These are phyloP conservation scores for Leptobrachium leishanense DNA, from an alignment of 2,113 vertebrate species.

Conservation along the genomic window DNA sequence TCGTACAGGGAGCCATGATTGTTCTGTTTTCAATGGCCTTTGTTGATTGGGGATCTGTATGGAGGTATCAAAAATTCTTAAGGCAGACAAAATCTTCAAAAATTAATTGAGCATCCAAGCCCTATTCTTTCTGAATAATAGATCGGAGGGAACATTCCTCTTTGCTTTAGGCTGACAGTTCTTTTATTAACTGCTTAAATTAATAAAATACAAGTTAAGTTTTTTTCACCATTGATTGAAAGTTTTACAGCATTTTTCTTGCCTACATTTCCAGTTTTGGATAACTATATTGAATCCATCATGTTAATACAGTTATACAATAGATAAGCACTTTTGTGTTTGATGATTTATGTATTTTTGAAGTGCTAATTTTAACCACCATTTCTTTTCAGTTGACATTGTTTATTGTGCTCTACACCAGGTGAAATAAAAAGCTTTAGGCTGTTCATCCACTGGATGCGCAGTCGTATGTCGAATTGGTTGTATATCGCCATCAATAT, in stretches of 20 bases:
- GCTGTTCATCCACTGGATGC: too few relatives aligned
- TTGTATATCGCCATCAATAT: too few relatives aligned
- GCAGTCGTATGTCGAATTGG: too few relatives aligned
- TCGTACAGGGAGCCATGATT: slow-evolving; percentile 37
- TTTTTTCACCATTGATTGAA: slow-evolving; percentile 1
- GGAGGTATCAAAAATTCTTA: slow-evolving; percentile 18
- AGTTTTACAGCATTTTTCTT: slow-evolving; percentile 13
- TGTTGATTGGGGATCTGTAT: slow-evolving; percentile 31
- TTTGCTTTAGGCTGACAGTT: background rate
- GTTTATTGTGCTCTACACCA: too few relatives aligned
- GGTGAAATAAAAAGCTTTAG: too few relatives aligned
- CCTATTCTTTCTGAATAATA: slow-evolving; percentile 35
- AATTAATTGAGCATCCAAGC: slow-evolving; percentile 32
- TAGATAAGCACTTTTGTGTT: too few relatives aligned
- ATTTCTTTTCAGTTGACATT: too few relatives aligned
- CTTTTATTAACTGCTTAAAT: slow-evolving; percentile 40
- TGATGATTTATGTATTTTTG: too few relatives aligned
- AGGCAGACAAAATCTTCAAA: slow-evolving; percentile 35
- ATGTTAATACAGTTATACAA: too few relatives aligned
- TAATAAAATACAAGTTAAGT: slow-evolving; percentile 5
- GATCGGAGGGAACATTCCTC: slow-evolving; percentile 7
- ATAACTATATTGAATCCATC: too few relatives aligned
- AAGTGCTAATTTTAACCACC: too few relatives aligned
- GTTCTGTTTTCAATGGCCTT: slow-evolving; percentile 37
- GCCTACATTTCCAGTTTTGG: background rate